Evolutionary conservation across 2,797 vertebrate genomes (phyloP), one percentile per base, ranked within the genome.

Genomic region (Heliangelus exortis): DNA sequence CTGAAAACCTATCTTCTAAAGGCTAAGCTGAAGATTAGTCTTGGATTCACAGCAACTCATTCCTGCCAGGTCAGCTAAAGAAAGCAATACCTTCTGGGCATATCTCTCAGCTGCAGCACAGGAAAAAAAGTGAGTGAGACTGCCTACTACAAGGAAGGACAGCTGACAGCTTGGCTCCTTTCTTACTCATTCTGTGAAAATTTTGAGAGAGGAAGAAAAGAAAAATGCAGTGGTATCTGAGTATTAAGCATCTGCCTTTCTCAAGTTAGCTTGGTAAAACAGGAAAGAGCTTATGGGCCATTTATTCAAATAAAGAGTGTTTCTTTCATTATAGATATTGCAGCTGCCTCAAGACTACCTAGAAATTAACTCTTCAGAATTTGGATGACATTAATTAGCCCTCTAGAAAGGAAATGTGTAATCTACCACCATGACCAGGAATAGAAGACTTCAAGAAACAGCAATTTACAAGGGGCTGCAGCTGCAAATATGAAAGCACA

Each of bases 291-390:
- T 3, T 43, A 77, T 0, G 0, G 61, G 54, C 23, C 45, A 50
- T 72, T 95, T 85, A 83, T 80, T 77, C 75, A 68, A 93, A 69
- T n/a, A 67, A 82, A 74, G 72, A 61, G 34, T 28, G 15, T 71
- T 89, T 84, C 59, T 62, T 74, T 68, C 47, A 65, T 62, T 95
- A 62, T 61, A 81, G 62, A 89, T 26, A 22, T 59, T 85, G 65
- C 92, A 96, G 87, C 79, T 94, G 79, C 51, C 76, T 83, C 0
- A 0, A 89, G 54, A 83, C 50, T 91, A 93, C 72, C 87, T 93
- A 94, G 61, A 87, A 94, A 95, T 96, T 85, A 95, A 77, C 53
- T 54, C 75, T 71, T 89, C 65, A 85, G 71, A 78, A 90, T 91
- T 91, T 83, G 61, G 75, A 89, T 85, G 36, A 91, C 50, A 74